Evolutionary conservation across 2,888 invertebrate genomes (phyloP), one percentile per base, ranked within the genome.

Genomic region (Melanargia galathea): DNA sequence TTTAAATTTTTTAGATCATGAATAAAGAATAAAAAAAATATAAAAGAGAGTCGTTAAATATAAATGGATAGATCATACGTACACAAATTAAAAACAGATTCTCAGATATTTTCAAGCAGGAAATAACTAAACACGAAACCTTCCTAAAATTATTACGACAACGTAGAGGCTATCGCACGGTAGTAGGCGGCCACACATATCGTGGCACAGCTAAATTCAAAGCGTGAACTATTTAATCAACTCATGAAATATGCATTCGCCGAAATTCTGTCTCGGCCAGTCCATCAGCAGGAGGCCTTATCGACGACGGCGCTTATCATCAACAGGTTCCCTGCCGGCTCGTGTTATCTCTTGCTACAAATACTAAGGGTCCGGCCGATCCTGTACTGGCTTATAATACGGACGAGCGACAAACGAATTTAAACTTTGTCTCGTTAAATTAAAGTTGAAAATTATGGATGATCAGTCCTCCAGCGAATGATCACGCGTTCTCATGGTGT

Each of bases 221-320:
- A 87, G 85, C 84, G 86, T 82, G 83, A 90, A 89, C 88, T 90
- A 90, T 90, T 90, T 90, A 89, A 89, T 89, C 89, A 88, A 87
- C 84, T 90, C 90, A 90, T 89, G 89, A 87, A 90, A 88, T 88
- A 90, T 90, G 86, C 87, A 90, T 90, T 89, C 81, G 82, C 90
- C 89, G 84, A 90, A 90, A 88, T 89, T 87, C 87, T 78, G 84
- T 79, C 81, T 81, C 78, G 77, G 82, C 83, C 83, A 85, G 85
- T 89, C 88, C 88, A 86, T 90, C 90, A 90, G 85, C 73, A 72
- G 77, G 74, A 71, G 77, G 83, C 82, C 87, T 90, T 90, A 90
- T 90, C 90, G 86, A 86, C 83, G 87, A 86, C 84, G 86, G 79
- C 83, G 83, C 90, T 91, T 90, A 91, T 91, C 90, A 91, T 91